These are phyloP conservation scores for Anolis sagrei DNA, from an alignment of 2,113 vertebrate species.

Conservation along the genomic window DNA sequence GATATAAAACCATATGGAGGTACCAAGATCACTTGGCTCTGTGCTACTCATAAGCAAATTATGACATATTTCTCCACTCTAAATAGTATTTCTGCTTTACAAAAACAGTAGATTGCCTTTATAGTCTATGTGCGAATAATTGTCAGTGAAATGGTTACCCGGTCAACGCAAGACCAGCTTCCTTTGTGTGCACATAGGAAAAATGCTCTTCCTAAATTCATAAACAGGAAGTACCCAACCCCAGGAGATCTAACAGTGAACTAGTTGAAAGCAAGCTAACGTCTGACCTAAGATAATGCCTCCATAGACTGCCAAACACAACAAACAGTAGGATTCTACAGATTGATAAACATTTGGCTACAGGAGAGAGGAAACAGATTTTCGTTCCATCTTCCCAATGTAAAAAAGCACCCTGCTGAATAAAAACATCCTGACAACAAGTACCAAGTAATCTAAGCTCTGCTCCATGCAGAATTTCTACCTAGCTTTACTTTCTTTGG, in stretches of 20 bases:
- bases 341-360: conserved; percentile 60
- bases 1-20: not conserved
- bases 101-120: conserved; percentile 25
- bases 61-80: not conserved
- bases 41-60: not conserved
- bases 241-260: conserved; percentile 55
- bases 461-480: not conserved
- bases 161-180: conserved; percentile 1
- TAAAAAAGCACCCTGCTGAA: not conserved
- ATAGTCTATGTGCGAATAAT: conserved; percentile 17
- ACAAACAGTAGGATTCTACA: conserved; percentile 60
- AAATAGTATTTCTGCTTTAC: not conserved
- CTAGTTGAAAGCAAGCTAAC: conserved; percentile 56
- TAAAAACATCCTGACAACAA: conserved; percentile 15
- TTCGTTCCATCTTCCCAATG: not conserved
- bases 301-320: conserved; percentile 53
- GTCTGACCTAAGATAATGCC: conserved; percentile 51
- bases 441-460: conserved; percentile 8
- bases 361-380: conserved; percentile 37
- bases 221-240: conserved; percentile 57
- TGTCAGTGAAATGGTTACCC: not conserved
- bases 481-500: not conserved
- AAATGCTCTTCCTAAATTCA: conserved; percentile 37
- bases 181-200: conserved; percentile 51
- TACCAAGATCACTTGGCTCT: not conserved